Evolutionary conservation across 2,888 invertebrate genomes (phyloP).

Genomic region (Tipula vernalis): DNA sequence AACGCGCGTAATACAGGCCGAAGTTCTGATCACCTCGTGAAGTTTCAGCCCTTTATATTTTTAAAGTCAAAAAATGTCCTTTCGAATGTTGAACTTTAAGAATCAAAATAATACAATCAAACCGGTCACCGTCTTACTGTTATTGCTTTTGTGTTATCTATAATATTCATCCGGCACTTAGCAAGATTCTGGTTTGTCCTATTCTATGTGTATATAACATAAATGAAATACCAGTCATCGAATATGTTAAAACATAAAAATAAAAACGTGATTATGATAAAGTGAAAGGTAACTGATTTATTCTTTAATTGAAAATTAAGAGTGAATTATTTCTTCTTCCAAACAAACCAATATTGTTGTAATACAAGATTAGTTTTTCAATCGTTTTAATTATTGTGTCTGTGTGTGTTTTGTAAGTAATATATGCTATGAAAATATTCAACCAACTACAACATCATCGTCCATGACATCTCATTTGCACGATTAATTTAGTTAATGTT

Average conservation of each 20-base stretch:
- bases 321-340: not conserved
- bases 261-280: not conserved
- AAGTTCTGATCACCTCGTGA: too few species aligned
- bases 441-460: not conserved
- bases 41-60: too few species aligned
- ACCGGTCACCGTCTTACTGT: too few species aligned
- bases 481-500: not conserved
- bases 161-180: too few species aligned
- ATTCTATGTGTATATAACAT: too few species aligned
- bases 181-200: too few species aligned
- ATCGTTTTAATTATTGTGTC: not conserved
- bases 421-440: not conserved
- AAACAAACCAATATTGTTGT: not conserved
- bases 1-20: too few species aligned
- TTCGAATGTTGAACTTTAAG: too few species aligned
- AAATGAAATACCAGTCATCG: not conserved
- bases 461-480: not conserved
- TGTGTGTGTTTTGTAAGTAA: not conserved
- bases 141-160: too few species aligned
- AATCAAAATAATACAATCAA: too few species aligned
- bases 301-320: not conserved
- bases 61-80: too few species aligned
- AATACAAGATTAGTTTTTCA: not conserved
- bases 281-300: conserved; percentile 4
- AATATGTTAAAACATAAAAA: not conserved